Evolutionary conservation across 2,888 invertebrate genomes (phyloP), one percentile per base, ranked within the genome.

Genomic region (Hipparchia semele): DNA sequence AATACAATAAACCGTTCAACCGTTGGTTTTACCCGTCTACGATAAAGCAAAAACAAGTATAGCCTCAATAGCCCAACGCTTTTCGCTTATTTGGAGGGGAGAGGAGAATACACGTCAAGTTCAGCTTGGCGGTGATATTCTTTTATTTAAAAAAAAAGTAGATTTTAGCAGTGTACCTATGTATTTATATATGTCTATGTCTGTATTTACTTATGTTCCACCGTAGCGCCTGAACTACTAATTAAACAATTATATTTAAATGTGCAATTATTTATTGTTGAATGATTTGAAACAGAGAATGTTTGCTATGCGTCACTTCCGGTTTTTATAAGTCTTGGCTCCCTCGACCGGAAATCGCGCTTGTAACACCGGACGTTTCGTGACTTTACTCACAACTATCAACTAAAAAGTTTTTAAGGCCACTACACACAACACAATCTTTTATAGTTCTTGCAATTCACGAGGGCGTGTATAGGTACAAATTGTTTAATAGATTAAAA

Each of bases 311-410:
- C 72, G 49, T 39, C 62, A 62, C 56, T 59, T 73, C 72, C 72
- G 69, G 65, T 53, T 53, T 58, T 2, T 9, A 65, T 45, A 72
- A 72, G 60, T 66, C 45, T 66, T 61, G 46, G 46, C 46, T 45
- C 58, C 61, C 56, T 39, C 60, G 61, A 72, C 69, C 46, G 68
- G 72, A 68, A 74, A 56, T 56, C 12, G 23, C 39, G 23, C 66
- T 71, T 71, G 45, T 39, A 66, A 10, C 13, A 23, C 56, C 56
- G 67, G 67, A 58, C 58, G 46, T 33, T 58, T 67, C 73, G 68
- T 75, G 71, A 68, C 23, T 73, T 66, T 58, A 51, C 68, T 68
- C 70, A 62, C 58, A 68, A 51, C 39, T 8, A 33, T 46, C 9
- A 75, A 73, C 67, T 64, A 46, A 58, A 9, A 13, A 56, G 10